Conservation (phyloP, 2,888 invertebrate genomes). For the Apotomis capreana region DNA sequence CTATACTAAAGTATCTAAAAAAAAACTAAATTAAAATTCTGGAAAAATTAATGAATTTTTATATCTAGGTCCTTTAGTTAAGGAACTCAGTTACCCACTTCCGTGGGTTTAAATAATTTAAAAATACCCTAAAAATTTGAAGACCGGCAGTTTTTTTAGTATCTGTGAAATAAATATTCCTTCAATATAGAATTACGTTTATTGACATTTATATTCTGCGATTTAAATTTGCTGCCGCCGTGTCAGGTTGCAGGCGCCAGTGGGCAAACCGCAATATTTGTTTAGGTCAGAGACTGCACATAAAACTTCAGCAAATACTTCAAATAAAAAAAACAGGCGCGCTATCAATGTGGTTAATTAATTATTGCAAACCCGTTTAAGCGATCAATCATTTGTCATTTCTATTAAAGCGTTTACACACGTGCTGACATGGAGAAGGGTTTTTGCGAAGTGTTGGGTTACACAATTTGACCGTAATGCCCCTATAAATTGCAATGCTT, state of each 20-base stretch:
- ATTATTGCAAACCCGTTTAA: slow-evolving; percentile 19
- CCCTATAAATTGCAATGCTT: slow-evolving; percentile 81
- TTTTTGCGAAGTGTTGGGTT: slow-evolving; percentile 71
- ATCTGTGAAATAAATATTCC: background rate
- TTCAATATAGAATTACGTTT: background rate
- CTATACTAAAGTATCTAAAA: no score
- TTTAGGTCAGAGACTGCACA: slow-evolving; percentile 57
- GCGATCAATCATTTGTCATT: slow-evolving; percentile 45
- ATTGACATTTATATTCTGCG: slow-evolving; percentile 22
- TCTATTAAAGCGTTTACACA: slow-evolving; percentile 58
- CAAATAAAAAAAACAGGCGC: background rate
- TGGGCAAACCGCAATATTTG: slow-evolving; percentile 76
- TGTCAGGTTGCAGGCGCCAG: slow-evolving; percentile 78
- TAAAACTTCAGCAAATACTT: slow-evolving; percentile 5
- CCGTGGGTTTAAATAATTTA: no score
- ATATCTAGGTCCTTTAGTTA: no score
- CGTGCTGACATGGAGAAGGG: slow-evolving; percentile 67
- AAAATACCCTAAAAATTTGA: no score
- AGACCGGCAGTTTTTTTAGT: no score
- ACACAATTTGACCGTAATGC: slow-evolving; percentile 73
- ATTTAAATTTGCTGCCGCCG: slow-evolving; percentile 41
- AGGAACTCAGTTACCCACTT: no score
- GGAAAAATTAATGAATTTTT: no score
- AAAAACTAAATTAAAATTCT: no score
- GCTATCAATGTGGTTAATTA: slow-evolving; percentile 29